These are phyloP conservation scores for Drosophila anomalata DNA, from an alignment of 2,888 invertebrate species.

Conservation along the genomic window DNA sequence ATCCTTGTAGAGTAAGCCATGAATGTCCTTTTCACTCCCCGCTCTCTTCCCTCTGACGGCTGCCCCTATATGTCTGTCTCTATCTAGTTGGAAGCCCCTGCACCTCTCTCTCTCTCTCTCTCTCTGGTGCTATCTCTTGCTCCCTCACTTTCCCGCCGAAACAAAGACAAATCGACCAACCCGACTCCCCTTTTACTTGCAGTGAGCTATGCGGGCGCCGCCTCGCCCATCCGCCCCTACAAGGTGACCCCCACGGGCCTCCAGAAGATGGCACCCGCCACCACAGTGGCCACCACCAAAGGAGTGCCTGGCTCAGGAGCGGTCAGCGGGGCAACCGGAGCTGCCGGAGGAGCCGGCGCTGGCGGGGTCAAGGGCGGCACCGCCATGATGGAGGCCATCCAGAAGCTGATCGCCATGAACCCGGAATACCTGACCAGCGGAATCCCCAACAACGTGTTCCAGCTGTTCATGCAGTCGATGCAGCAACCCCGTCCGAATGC, in stretches of 20 bases:
- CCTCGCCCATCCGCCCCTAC: slow-evolving; percentile 44
- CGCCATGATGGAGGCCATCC: slow-evolving; percentile 82
- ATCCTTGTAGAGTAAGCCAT: not conserved
- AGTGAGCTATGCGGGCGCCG: slow-evolving; percentile 75
- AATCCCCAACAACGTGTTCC: slow-evolving; percentile 86
- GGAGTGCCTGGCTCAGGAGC: slow-evolving; percentile 27
- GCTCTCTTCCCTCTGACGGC: not conserved
- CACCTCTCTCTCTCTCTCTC: slow-evolving; percentile 8
- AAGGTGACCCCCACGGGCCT: slow-evolving; percentile 22
- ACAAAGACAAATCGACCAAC: slow-evolving; percentile 23
- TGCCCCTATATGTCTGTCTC: not conserved
- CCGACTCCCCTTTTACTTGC: slow-evolving; percentile 37
- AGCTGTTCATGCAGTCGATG: slow-evolving; percentile 86
- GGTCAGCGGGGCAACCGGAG: slow-evolving; percentile 13
- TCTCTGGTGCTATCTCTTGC: not conserved
- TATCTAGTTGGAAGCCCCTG: not conserved
- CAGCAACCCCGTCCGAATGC: slow-evolving; percentile 50
- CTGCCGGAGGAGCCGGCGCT: slow-evolving; percentile 12
- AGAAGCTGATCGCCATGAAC: slow-evolving; percentile 82
- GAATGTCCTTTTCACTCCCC: not conserved
- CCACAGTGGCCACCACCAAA: slow-evolving; percentile 41
- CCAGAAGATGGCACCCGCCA: slow-evolving; percentile 30
- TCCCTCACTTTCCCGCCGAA: slow-evolving; percentile 6
- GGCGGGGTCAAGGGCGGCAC: slow-evolving; percentile 73
- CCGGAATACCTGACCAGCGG: slow-evolving; percentile 83